A percentile compares a stretch with the other conserved stretches of the same genome.
phyloP scores from a whole-genome alignment of 2,888 invertebrate species.

The Loripinus fragilis region DNA sequence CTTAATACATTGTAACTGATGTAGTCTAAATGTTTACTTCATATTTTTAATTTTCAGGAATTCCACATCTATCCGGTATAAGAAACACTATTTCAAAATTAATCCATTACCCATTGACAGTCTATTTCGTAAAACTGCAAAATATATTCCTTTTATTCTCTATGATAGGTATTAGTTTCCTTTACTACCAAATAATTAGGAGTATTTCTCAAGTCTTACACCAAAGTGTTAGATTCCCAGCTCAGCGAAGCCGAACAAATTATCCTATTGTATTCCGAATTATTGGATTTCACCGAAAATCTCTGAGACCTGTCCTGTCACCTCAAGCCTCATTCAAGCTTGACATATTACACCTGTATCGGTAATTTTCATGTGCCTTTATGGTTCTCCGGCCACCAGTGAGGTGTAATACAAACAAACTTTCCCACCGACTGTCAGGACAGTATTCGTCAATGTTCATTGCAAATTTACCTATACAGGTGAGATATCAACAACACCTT shows the following conservation, averaged over 20 bases:
- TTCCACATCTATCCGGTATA: too few relatives aligned
- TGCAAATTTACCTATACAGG: background rate
- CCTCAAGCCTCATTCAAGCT: background rate
- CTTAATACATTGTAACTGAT: too few relatives aligned
- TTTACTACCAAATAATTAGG: too few relatives aligned
- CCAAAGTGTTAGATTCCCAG: background rate
- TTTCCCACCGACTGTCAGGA: conserved; percentile 12
- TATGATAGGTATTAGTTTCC: too few relatives aligned
- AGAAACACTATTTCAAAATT: too few relatives aligned
- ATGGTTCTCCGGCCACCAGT: background rate
- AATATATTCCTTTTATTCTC: too few relatives aligned
- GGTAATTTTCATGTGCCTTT: background rate
- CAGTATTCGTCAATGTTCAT: background rate
- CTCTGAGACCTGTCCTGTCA: background rate
- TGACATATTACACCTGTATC: background rate
- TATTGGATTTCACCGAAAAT: conserved; percentile 10
- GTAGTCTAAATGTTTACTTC: too few relatives aligned
- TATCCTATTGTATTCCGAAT: background rate
- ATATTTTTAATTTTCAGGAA: too few relatives aligned
- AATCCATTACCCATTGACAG: too few relatives aligned
- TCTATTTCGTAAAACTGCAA: too few relatives aligned
- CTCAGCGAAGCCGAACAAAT: background rate
- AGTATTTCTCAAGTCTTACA: too few relatives aligned
- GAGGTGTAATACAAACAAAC: conserved; percentile 5
- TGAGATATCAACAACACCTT: background rate